phyloP scores from a whole-genome alignment of 2,113 vertebrate species.

The Corythoichthys intestinalis region DNA sequence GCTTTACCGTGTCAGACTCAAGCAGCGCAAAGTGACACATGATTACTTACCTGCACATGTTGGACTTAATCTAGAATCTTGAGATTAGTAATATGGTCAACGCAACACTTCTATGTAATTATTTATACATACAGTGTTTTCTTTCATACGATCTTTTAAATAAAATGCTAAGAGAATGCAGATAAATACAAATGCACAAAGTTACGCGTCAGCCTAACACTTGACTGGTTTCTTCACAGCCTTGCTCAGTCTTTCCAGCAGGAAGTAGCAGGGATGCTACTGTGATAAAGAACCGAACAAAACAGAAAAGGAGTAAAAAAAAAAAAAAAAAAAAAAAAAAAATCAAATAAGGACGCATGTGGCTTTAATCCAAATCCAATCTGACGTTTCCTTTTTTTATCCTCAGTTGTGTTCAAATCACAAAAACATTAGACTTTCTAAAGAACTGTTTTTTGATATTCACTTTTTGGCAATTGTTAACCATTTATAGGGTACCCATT shows the following conservation, averaged over 20 bases:
- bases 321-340: conserved; percentile 16
- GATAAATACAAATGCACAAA: conserved; percentile 38
- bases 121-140: not conserved
- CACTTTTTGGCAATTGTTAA: not conserved
- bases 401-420: not conserved
- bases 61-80: conserved; percentile 15
- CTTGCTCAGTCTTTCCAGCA: conserved; percentile 12
- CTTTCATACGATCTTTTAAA: conserved; percentile 1
- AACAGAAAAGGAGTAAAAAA: conserved; percentile 1
- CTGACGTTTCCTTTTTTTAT: conserved; percentile 6
- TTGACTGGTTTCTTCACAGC: conserved; percentile 9
- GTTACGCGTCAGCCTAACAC: conserved; percentile 32
- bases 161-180: conserved; percentile 26
- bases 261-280: conserved; percentile 20
- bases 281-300: conserved; percentile 25
- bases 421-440: not conserved
- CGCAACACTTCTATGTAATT: conserved; percentile 15
- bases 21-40: not conserved
- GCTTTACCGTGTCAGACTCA: conserved; percentile 1
- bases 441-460: not conserved
- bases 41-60: conserved; percentile 6
- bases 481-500: not conserved
- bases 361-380: conserved; percentile 31
- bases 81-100: conserved; percentile 21
- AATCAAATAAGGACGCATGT: conserved; percentile 34